These are phyloP conservation scores for Cyrtodaria siliqua DNA, from an alignment of 2,888 invertebrate species.

Conservation along the genomic window DNA sequence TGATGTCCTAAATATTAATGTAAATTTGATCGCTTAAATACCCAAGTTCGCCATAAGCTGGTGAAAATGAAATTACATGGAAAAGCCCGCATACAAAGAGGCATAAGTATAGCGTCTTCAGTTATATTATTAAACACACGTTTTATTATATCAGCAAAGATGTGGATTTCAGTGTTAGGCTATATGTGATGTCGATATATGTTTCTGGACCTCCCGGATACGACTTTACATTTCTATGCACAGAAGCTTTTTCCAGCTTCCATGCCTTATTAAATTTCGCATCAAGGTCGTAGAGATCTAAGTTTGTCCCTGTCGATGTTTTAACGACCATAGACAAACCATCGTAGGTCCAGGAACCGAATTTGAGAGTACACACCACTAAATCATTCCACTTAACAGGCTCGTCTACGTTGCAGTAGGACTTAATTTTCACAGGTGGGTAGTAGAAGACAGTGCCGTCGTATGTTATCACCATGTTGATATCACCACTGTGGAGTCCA, in stretches of 20 bases:
- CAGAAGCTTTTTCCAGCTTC: constrained; percentile 10
- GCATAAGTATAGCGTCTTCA: too few species aligned
- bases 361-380: constrained; percentile 46
- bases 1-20: too few species aligned
- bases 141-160: too few species aligned
- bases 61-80: too few species aligned
- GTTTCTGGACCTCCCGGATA: constrained; percentile 42
- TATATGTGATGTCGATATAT: constrained; percentile 39
- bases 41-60: too few species aligned
- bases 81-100: too few species aligned
- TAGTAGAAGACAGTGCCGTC: constrained; percentile 45
- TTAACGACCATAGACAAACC: constrained; percentile 19
- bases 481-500: constrained; percentile 26
- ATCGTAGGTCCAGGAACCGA: constrained; percentile 57
- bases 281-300: constrained; percentile 26
- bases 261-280: constrained; percentile 40
- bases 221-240: constrained; percentile 20
- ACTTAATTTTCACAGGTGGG: constrained; percentile 28
- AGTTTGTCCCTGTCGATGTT: too few species aligned
- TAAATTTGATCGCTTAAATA: too few species aligned
- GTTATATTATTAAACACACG: too few species aligned
- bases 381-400: constrained; percentile 3
- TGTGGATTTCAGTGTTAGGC: constrained; percentile 9
- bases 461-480: constrained; percentile 37
- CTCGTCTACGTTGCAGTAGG: constrained; percentile 31